phyloP scores from a whole-genome alignment of 2,797 vertebrate species.

The Enteromius treurensis region DNA sequence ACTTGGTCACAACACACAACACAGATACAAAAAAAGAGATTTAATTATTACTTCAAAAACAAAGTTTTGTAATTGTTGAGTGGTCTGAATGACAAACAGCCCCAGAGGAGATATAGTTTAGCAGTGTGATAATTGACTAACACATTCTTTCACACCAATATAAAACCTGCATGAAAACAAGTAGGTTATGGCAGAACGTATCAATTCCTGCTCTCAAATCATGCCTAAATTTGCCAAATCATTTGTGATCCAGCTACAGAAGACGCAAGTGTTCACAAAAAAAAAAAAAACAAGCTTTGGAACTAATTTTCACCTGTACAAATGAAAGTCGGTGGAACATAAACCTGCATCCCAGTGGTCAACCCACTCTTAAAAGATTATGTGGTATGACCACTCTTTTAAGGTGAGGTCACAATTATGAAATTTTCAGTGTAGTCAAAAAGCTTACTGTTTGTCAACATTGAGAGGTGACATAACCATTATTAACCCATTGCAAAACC shows the following conservation, averaged over 20 bases:
- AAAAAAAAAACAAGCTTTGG: not conserved
- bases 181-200: not conserved
- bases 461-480: no score
- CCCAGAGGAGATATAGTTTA: not conserved
- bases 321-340: not conserved
- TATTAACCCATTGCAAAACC: no score
- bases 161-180: constrained; percentile 2
- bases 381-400: not conserved
- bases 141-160: constrained; percentile 10
- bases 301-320: not conserved
- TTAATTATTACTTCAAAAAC: constrained; percentile 31
- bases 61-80: not conserved
- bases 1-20: not conserved
- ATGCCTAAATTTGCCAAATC: no score
- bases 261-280: no score
- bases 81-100: not conserved
- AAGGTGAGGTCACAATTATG: not conserved
- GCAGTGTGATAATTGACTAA: constrained; percentile 10
- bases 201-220: not conserved
- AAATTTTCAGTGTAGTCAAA: not conserved
- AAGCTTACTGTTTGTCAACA: not conserved
- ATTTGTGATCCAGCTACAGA: no score
- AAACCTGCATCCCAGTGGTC: not conserved
- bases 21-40: not conserved
- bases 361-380: no score